A percentile compares a stretch with the other conserved stretches of the same genome.
Conservation (phyloP, 2,888 invertebrate species). For the Yponomeuta malinellus region DNA sequence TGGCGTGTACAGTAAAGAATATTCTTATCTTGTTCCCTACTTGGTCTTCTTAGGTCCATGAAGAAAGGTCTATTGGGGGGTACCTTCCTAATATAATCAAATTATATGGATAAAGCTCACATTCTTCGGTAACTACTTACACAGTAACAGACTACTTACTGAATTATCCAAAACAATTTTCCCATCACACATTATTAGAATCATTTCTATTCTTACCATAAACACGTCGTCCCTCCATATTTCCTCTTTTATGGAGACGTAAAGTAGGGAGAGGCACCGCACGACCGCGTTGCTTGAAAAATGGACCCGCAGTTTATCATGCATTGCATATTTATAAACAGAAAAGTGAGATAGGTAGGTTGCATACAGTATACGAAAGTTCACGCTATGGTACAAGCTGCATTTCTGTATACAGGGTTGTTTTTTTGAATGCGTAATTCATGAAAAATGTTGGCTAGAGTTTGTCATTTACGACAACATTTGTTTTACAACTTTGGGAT, state of each 20-base stretch:
- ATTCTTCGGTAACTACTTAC: too few relatives aligned
- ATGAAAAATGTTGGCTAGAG: too few relatives aligned
- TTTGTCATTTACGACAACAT: too few relatives aligned
- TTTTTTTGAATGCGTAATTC: too few relatives aligned
- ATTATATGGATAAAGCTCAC: too few relatives aligned
- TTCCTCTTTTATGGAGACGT: constrained; percentile 1
- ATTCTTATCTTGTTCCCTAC: too few relatives aligned
- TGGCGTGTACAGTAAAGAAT: too few relatives aligned
- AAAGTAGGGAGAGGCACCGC: background rate
- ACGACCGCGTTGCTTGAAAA: background rate
- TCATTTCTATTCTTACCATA: background rate
- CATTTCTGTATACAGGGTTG: too few relatives aligned
- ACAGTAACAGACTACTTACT: background rate
- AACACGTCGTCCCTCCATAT: constrained; percentile 1
- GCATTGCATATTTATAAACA: constrained; percentile 3
- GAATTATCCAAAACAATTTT: background rate
- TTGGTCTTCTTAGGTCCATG: too few relatives aligned
- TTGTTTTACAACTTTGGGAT: too few relatives aligned
- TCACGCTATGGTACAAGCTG: background rate
- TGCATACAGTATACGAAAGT: background rate
- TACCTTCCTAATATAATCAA: too few relatives aligned
- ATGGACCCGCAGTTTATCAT: constrained; percentile 1
- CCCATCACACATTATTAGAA: background rate
- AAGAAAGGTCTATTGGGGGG: too few relatives aligned
- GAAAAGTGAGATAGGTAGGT: background rate